phyloP scores from a whole-genome alignment of 1,140 invertebrate species.

The Listronotus oregonensis region DNA sequence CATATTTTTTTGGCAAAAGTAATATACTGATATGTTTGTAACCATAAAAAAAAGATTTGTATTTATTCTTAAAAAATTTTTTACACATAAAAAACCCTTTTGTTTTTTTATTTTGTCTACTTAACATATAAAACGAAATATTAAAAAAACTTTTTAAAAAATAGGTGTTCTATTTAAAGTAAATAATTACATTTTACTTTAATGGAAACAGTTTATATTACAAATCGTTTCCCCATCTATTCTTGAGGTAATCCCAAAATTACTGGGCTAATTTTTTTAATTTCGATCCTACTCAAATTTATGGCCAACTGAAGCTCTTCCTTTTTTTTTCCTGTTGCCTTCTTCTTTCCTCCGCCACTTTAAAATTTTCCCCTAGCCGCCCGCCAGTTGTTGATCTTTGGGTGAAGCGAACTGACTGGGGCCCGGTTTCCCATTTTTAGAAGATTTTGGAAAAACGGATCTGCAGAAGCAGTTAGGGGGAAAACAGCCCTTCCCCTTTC shows the following conservation, averaged over 20 bases:
- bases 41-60: too few relatives aligned
- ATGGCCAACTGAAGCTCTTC: conserved; percentile 62
- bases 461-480: conserved; percentile 43
- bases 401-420: conserved; percentile 33
- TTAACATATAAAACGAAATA: too few relatives aligned
- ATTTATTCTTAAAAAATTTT: too few relatives aligned
- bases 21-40: too few relatives aligned
- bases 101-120: too few relatives aligned
- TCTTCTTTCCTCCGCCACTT: conserved; percentile 57
- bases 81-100: too few relatives aligned
- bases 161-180: too few relatives aligned
- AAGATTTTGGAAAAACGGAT: conserved; percentile 3
- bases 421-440: conserved; percentile 47
- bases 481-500: conserved; percentile 50
- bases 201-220: too few relatives aligned
- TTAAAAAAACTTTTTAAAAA: too few relatives aligned
- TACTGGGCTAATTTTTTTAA: conserved; percentile 37
- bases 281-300: conserved; percentile 57
- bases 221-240: too few relatives aligned
- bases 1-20: too few relatives aligned
- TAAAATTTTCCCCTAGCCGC: conserved; percentile 62
- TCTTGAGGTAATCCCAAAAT: not conserved
- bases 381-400: conserved; percentile 63
- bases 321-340: conserved; percentile 57
- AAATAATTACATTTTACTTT: too few relatives aligned